These are phyloP conservation scores for Oasisia sp. DNA, from an alignment of 2,888 invertebrate genomes.

Conservation along the genomic window DNA sequence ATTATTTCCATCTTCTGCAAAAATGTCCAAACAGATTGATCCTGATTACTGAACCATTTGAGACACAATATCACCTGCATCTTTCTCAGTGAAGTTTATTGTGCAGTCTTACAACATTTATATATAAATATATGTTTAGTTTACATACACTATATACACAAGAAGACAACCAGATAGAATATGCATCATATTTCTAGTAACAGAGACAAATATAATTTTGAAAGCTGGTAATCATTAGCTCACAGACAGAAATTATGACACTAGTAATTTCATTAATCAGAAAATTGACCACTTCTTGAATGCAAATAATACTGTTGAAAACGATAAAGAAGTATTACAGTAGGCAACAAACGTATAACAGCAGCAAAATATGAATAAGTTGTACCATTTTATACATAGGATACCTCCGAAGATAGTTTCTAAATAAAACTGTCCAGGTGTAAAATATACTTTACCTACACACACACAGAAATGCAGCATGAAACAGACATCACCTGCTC, in stretches of 20 bases:
- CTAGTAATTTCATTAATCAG: not conserved
- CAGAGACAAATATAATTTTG: not conserved
- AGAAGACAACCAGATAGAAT: not conserved
- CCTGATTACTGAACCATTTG: no score
- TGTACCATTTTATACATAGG: not conserved
- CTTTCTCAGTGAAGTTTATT: not conserved
- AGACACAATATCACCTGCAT: not conserved
- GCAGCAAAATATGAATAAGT: not conserved
- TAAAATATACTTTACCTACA: not conserved
- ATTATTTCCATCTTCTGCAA: no score
- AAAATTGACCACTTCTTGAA: not conserved
- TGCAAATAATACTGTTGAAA: not conserved
- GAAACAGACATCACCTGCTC: not conserved
- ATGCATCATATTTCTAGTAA: not conserved
- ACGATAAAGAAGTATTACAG: not conserved
- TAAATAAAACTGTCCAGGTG: not conserved
- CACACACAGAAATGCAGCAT: not conserved
- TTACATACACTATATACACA: not conserved
- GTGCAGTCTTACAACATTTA: not conserved
- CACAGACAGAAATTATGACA: not conserved
- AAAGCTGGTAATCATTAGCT: not conserved
- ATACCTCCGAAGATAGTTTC: not conserved
- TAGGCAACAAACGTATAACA: not conserved
- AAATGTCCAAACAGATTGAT: no score
- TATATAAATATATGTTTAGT: not conserved